These are phyloP conservation scores for Coenobita brevimanus DNA, from an alignment of 1,140 invertebrate genomes.

Conservation along the genomic window DNA sequence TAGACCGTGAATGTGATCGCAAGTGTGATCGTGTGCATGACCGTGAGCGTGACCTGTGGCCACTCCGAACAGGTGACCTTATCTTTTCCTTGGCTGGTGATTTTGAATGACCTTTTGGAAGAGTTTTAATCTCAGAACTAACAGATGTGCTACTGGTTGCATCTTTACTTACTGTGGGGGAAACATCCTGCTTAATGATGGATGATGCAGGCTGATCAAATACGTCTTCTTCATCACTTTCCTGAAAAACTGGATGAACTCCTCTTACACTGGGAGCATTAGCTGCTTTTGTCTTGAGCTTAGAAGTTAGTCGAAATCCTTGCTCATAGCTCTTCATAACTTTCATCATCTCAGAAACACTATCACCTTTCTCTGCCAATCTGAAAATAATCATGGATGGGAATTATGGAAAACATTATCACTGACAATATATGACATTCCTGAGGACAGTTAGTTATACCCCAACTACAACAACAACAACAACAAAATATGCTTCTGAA, in stretches of 20 bases:
- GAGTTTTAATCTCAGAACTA: neutral
- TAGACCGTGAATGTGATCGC: neutral
- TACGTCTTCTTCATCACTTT: constrained; percentile 43
- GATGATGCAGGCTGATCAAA: constrained; percentile 16
- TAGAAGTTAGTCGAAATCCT: constrained; percentile 40
- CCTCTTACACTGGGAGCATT: constrained; percentile 4
- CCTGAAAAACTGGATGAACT: constrained; percentile 48
- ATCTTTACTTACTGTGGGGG: neutral
- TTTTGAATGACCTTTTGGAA: neutral
- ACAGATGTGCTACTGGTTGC: neutral
- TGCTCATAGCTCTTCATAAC: constrained; percentile 50
- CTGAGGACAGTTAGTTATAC: too few relatives aligned
- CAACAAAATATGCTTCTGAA: too few relatives aligned
- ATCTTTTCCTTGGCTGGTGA: neutral
- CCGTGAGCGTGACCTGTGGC: neutral
- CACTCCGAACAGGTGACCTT: neutral
- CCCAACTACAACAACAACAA: too few relatives aligned
- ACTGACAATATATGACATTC: neutral
- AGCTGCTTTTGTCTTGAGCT: constrained; percentile 5
- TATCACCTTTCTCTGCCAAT: constrained; percentile 26
- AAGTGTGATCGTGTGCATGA: neutral
- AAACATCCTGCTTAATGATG: neutral
- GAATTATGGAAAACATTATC: neutral
- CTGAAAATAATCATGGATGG: constrained; percentile 21
- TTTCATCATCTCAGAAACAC: constrained; percentile 35